Conservation (phyloP, 2,797 vertebrate genomes). For the Syngnathus rostellatus region DNA sequence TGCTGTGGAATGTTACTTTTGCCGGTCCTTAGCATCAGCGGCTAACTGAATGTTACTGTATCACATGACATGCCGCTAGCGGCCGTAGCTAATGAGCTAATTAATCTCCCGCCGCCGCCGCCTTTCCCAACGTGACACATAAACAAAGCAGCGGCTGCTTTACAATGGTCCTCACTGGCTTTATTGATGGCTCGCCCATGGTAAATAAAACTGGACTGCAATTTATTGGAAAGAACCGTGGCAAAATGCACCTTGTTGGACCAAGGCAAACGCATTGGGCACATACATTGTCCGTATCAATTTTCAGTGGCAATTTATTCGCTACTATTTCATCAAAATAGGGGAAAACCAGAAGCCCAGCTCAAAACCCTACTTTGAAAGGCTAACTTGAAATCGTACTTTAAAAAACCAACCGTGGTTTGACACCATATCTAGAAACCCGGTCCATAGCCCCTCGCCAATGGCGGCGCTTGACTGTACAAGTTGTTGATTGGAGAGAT, state of each 20-base stretch:
- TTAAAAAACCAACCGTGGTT: too few relatives aligned
- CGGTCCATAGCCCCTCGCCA: too few relatives aligned
- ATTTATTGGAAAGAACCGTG: neutral
- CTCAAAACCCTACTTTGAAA: neutral
- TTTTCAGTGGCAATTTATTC: too few relatives aligned
- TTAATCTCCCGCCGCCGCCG: slow-evolving; percentile 50
- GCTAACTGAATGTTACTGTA: neutral
- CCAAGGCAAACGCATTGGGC: neutral
- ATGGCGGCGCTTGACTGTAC: too few relatives aligned
- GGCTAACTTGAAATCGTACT: too few relatives aligned
- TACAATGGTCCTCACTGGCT: neutral
- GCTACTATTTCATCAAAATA: too few relatives aligned
- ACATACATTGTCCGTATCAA: neutral
- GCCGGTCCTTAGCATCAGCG: neutral
- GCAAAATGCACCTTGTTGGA: neutral
- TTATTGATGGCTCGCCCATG: neutral
- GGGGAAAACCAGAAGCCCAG: neutral
- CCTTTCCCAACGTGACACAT: slow-evolving; percentile 7
- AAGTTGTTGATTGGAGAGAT: too few relatives aligned
- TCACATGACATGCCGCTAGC: slow-evolving; percentile 32
- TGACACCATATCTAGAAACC: too few relatives aligned
- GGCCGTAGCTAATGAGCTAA: slow-evolving; percentile 50
- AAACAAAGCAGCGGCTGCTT: slow-evolving; percentile 1
- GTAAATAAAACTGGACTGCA: slow-evolving; percentile 2
- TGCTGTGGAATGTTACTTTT: neutral